phyloP scores from a whole-genome alignment of 2,113 vertebrate genomes.

The Antechinus flavipes region DNA sequence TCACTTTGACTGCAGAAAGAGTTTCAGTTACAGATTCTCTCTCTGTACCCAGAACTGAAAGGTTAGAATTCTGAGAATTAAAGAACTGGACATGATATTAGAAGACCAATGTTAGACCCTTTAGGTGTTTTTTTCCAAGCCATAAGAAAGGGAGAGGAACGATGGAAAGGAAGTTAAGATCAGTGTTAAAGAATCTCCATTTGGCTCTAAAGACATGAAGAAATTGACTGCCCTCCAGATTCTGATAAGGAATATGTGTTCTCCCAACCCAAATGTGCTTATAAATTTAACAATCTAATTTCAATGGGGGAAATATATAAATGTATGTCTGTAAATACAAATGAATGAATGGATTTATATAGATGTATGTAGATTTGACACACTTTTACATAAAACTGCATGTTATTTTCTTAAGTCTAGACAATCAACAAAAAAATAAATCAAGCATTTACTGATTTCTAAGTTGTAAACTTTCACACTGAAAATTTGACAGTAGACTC shows the following conservation, averaged over 20 bases:
- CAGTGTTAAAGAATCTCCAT: neutral
- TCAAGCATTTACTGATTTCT: neutral
- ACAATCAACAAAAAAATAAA: neutral
- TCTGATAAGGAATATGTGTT: neutral
- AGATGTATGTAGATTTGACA: neutral
- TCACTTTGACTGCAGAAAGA: neutral
- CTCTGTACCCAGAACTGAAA: neutral
- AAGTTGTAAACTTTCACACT: neutral
- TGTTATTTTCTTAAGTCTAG: neutral
- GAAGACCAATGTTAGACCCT: neutral
- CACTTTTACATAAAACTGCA: neutral
- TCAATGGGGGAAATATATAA: neutral
- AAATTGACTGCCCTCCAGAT: neutral
- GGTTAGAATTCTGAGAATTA: neutral
- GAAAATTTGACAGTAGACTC: neutral
- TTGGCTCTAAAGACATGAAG: neutral
- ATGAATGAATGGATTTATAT: neutral
- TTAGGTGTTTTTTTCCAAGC: neutral
- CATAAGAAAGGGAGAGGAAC: neutral
- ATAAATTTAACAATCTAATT: neutral
- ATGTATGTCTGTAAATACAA: neutral
- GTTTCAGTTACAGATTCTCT: neutral
- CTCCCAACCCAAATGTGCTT: neutral
- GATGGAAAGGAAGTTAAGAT: neutral
- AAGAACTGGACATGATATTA: neutral